These are phyloP conservation scores for Halcyon badia DNA, from an alignment of 2,797 vertebrate genomes.

Conservation along the genomic window DNA sequence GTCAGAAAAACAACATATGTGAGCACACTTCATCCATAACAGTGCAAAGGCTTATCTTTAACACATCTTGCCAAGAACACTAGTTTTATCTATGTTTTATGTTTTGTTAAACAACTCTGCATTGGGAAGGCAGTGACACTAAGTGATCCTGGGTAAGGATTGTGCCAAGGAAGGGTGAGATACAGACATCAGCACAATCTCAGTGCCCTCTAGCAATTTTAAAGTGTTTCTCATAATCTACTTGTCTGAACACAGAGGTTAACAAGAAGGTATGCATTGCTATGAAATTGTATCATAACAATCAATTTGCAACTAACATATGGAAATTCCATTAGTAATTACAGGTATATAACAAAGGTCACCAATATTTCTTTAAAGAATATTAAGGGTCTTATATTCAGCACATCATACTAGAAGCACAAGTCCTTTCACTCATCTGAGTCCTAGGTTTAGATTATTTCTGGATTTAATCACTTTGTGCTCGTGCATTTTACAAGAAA, in stretches of 20 bases:
- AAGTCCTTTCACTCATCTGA: neutral
- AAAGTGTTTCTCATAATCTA: neutral
- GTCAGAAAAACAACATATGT: fast-evolving
- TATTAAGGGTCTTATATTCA: neutral
- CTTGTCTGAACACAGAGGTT: neutral
- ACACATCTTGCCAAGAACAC: neutral
- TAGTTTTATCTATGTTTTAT: neutral
- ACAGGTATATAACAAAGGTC: neutral
- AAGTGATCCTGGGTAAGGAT: neutral
- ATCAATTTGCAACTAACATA: neutral
- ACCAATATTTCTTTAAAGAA: neutral
- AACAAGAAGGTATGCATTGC: neutral
- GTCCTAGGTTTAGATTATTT: neutral
- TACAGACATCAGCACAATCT: neutral
- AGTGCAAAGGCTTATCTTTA: neutral
- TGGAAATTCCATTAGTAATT: neutral
- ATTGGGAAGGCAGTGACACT: neutral
- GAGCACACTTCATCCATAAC: neutral
- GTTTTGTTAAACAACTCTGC: neutral
- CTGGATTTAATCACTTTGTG: neutral
- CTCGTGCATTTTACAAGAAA: neutral
- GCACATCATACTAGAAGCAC: neutral
- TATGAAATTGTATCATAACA: neutral
- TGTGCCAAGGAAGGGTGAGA: neutral
- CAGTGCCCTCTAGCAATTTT: neutral